Conservation (phyloP, 2,113 vertebrate genomes). For the Cephalopholis sonnerati region DNA sequence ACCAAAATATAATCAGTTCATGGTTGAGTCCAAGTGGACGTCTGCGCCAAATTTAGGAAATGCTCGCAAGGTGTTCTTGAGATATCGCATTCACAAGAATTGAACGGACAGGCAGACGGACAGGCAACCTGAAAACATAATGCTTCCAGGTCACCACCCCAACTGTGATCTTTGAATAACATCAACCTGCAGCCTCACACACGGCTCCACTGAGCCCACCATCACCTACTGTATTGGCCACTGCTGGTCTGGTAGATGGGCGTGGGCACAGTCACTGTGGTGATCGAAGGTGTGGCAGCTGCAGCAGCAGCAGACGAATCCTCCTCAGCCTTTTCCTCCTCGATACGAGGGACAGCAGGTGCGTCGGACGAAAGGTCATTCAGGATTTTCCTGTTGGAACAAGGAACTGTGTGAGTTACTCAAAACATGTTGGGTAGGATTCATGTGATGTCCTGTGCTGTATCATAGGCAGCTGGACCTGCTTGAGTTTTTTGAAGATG, state of each 20-base stretch:
- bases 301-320: conserved; percentile 80
- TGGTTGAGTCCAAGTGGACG: too few species aligned
- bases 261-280: conserved; percentile 96
- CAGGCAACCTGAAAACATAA: too few species aligned
- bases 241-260: conserved; percentile 99
- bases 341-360: conserved; percentile 95
- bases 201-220: background rate
- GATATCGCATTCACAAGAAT: too few species aligned
- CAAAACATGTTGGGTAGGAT: background rate
- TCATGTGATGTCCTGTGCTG: background rate
- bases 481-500: too few species aligned
- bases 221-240: conserved; percentile 93
- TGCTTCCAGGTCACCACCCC: background rate
- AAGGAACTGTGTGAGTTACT: background rate
- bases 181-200: background rate
- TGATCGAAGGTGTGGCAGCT: conserved; percentile 88
- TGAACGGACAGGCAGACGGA: too few species aligned
- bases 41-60: too few species aligned
- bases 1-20: too few species aligned
- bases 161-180: background rate
- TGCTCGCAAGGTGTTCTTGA: too few species aligned
- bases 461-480: too few species aligned
- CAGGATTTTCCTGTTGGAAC: conserved; percentile 93
- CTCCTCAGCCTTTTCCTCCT: conserved; percentile 98
- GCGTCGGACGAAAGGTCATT: conserved; percentile 98